Percentiles rank a stretch among this genome's conserved stretches.
These are phyloP conservation scores for Drosophila sproati DNA, from an alignment of 1,140 invertebrate genomes.

Conservation along the genomic window DNA sequence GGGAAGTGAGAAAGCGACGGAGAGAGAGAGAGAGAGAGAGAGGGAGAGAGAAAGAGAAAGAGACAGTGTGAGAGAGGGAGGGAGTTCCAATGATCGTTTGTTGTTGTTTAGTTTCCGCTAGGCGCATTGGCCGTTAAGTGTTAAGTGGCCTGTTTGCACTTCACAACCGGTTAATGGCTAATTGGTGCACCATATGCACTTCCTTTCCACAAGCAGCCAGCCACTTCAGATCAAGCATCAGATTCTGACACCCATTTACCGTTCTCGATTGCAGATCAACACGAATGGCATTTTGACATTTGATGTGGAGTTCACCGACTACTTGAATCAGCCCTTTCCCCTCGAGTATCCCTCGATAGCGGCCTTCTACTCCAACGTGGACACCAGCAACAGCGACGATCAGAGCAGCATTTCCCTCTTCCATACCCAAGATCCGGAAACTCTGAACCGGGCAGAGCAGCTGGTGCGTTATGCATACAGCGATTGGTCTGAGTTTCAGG, in stretches of 20 bases:
- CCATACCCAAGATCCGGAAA: conserved; percentile 88
- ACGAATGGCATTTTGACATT: conserved; percentile 97
- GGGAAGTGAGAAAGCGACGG: neutral
- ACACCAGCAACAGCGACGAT: conserved; percentile 87
- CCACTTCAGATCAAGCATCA: conserved; percentile 24
- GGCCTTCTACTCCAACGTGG: conserved; percentile 95
- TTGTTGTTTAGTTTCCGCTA: conserved; percentile 79
- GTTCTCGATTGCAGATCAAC: conserved; percentile 90
- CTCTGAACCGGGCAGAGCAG: conserved; percentile 88
- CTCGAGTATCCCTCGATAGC: conserved; percentile 95
- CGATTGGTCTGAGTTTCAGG: conserved; percentile 88
- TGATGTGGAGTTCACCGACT: conserved; percentile 92
- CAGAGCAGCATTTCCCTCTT: conserved; percentile 91
- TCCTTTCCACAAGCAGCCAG: conserved; percentile 7
- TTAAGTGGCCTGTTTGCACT: conserved; percentile 75
- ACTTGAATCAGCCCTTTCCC: conserved; percentile 95
- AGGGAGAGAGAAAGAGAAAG: neutral
- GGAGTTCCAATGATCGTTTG: conserved; percentile 58
- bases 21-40: neutral
- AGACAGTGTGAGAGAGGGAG: neutral
- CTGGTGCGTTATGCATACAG: conserved; percentile 90
- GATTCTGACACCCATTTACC: neutral
- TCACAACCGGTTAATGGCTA: conserved; percentile 31
- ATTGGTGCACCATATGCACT: conserved; percentile 65
- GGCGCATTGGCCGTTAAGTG: conserved; percentile 38